A percentile compares a stretch with the other conserved stretches of the same genome.
Evolutionary conservation across 2,113 vertebrate genomes (phyloP).

Genomic region (Aythya baeri): DNA sequence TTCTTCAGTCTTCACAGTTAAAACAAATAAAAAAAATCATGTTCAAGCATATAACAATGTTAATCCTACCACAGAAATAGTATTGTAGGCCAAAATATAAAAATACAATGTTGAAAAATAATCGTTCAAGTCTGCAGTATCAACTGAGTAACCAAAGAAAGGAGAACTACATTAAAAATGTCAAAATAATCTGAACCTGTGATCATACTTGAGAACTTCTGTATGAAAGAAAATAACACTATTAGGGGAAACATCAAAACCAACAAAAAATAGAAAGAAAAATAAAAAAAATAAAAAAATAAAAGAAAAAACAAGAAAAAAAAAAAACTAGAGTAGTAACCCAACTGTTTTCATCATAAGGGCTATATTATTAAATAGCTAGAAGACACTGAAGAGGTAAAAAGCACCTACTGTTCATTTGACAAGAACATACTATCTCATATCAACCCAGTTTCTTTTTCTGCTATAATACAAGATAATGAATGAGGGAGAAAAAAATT

Average conservation of each 20-base stretch:
- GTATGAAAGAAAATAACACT: not conserved
- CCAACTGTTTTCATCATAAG: not conserved
- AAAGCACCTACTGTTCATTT: not conserved
- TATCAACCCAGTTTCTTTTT: not conserved
- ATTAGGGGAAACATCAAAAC: not conserved
- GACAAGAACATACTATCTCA: not conserved
- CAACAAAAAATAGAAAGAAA: not conserved
- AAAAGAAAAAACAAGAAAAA: not conserved
- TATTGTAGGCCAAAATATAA: not conserved
- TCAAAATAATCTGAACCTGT: not conserved
- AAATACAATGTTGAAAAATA: not conserved
- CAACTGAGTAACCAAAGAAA: not conserved
- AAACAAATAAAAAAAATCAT: not conserved
- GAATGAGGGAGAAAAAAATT: not conserved
- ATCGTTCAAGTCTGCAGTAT: not conserved
- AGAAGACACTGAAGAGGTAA: not conserved
- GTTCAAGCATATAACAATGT: not conserved
- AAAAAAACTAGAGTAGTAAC: not conserved
- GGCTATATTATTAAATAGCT: not conserved
- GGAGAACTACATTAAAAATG: not conserved
- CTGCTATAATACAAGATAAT: not conserved
- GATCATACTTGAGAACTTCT: not conserved
- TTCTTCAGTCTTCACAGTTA: not conserved
- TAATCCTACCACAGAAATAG: not conserved
- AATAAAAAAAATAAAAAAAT: not conserved